Base-by-base conservation (phyloP, 2,888 invertebrate genomes). In the Dinocampus coccinellae region DNA sequence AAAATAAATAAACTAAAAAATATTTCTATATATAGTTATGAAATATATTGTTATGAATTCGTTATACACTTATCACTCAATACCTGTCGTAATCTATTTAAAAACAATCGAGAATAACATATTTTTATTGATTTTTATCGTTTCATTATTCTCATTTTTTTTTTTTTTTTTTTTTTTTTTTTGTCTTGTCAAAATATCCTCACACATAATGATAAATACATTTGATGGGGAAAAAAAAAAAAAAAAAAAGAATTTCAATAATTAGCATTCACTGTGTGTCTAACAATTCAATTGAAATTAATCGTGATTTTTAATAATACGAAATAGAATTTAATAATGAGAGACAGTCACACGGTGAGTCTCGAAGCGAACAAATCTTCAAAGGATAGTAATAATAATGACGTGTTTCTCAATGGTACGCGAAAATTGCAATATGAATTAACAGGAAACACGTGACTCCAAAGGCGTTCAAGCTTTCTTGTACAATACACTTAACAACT, bases 381-480 rank as follows among this genome's bases (percentile, higher is more conserved):
- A 9, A 53, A 3, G 10, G 22, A 47, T 24, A 29, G 29, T 63
- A 33, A 47, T 24, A 29, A 47, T 63, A 63, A 69, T 69, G 55
- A 69, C 16, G 52, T 62, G 24, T 47, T 68, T 69, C 55, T 62
- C 63, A 63, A 63, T 63, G 10, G 6, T 34, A 22, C 16, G 62
- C 33, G 34, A 33, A 13, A n/a, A 24, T 7, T 33, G 34, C 39
- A 13, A n/a, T 39, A 34, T 60, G 39, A 42, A 52, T 64, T 64
- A 47, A 47, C 70, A 58, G 70, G 70, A 70, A 70, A 70, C 64
- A 70, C 64, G 58, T 70, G 64, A 58, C 57, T 63, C n/a, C n/a
- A 55, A 69, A 69, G 55, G 62, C 55, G 24, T 42, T 33, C 13
- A n/a, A 26, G 47, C 16, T 42, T 22, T 34, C 47, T n/a, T 42